Conservation (phyloP, 2,113 vertebrate genomes). For the Benitochromis conjunctus region DNA sequence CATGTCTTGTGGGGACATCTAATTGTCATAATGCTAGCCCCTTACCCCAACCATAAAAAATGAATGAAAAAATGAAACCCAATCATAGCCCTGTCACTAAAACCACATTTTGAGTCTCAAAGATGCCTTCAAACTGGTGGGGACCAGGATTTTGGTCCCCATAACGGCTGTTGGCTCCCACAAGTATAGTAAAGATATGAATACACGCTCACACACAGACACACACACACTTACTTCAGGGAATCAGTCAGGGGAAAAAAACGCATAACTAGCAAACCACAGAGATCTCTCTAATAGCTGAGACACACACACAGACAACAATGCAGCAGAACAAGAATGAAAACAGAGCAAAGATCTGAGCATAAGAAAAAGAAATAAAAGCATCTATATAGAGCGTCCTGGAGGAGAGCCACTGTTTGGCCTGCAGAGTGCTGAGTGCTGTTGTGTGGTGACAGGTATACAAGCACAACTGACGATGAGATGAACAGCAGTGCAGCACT, state of each 20-base stretch:
- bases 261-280: neutral
- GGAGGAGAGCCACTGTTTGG: neutral
- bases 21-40: neutral
- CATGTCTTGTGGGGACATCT: neutral
- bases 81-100: neutral
- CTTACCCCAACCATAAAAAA: neutral
- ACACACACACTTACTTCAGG: neutral
- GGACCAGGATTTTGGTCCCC: neutral
- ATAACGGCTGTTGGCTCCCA: neutral
- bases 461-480: neutral
- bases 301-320: neutral
- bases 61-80: neutral
- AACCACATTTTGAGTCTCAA: neutral
- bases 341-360: neutral
- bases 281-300: neutral
- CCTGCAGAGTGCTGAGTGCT: neutral
- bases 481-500: neutral
- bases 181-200: neutral
- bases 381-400: neutral
- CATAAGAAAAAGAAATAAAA: neutral
- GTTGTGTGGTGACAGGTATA: neutral
- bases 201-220: neutral
- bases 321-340: neutral
- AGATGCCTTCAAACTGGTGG: neutral
- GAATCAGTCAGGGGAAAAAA: neutral